Conservation (phyloP, 2,797 vertebrate genomes). For the Syndactyla subalaris region DNA sequence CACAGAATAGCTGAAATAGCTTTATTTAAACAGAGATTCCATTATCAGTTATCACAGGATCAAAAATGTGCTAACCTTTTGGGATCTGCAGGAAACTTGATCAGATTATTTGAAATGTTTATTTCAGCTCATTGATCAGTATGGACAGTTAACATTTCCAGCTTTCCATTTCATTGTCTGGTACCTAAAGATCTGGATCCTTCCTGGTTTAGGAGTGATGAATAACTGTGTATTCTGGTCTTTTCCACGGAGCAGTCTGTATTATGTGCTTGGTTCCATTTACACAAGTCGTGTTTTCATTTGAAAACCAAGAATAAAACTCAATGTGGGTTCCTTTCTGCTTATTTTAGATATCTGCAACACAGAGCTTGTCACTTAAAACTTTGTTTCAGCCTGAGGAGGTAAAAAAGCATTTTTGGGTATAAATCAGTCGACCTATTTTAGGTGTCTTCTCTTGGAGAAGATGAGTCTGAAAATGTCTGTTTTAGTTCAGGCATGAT, state of each 20-base stretch:
- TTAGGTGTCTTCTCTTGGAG: not conserved
- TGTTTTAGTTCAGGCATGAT: not conserved
- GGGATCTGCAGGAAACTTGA: not conserved
- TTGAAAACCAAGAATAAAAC: constrained; percentile 54
- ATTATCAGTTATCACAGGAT: not conserved
- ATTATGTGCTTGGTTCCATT: not conserved
- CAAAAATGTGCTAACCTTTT: not conserved
- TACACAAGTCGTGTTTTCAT: constrained; percentile 23
- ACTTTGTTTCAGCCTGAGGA: constrained; percentile 40
- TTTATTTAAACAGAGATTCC: not conserved
- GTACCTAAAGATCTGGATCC: not conserved
- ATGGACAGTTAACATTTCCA: not conserved
- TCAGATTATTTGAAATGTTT: not conserved
- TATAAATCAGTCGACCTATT: constrained; percentile 20
- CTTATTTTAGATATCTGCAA: constrained; percentile 43
- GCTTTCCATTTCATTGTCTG: not conserved
- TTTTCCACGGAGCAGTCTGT: not conserved
- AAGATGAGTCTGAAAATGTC: not conserved
- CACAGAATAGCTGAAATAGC: not conserved
- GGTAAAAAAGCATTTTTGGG: not conserved
- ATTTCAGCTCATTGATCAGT: not conserved
- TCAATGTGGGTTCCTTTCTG: constrained; percentile 31
- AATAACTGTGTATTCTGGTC: not conserved
- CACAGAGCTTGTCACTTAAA: constrained; percentile 49
- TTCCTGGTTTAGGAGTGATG: not conserved